phyloP scores from a whole-genome alignment of 2,797 vertebrate species.

The Hypotaenidia philippensis region DNA sequence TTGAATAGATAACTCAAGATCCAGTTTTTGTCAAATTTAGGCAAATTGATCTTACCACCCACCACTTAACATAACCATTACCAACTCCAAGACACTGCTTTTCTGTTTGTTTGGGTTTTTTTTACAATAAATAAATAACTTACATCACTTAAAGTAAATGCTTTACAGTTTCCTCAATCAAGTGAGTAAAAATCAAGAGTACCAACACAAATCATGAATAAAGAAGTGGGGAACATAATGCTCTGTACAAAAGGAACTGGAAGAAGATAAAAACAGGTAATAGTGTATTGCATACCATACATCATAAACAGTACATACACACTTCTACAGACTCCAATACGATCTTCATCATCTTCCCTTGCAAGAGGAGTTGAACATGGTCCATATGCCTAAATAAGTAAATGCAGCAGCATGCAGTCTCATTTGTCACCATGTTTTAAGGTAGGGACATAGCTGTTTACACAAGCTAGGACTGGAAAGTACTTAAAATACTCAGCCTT shows the following conservation, averaged over 20 bases:
- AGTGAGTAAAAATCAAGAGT: constrained; percentile 37
- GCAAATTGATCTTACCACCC: not conserved
- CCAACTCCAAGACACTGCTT: not conserved
- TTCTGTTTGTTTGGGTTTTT: not conserved
- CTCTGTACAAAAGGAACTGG: not conserved
- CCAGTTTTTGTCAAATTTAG: not conserved
- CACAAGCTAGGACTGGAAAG: not conserved
- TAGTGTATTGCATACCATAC: not conserved
- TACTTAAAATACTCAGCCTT: not conserved
- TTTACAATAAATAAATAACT: constrained; percentile 78
- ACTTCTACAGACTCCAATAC: not conserved
- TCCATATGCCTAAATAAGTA: not conserved
- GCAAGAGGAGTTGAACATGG: not conserved
- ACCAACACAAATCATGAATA: not conserved
- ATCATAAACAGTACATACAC: not conserved
- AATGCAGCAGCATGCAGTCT: constrained; percentile 5
- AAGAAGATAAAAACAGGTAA: not conserved
- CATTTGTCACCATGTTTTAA: not conserved
- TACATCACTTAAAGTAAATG: constrained; percentile 46
- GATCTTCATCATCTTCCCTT: not conserved
- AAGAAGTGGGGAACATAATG: not conserved
- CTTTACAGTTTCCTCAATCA: constrained; percentile 47
- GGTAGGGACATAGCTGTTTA: not conserved
- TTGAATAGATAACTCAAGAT: constrained; percentile 6
- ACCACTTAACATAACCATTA: not conserved